These are phyloP conservation scores for Leuciscus waleckii DNA, from an alignment of 2,797 vertebrate genomes.

Conservation along the genomic window DNA sequence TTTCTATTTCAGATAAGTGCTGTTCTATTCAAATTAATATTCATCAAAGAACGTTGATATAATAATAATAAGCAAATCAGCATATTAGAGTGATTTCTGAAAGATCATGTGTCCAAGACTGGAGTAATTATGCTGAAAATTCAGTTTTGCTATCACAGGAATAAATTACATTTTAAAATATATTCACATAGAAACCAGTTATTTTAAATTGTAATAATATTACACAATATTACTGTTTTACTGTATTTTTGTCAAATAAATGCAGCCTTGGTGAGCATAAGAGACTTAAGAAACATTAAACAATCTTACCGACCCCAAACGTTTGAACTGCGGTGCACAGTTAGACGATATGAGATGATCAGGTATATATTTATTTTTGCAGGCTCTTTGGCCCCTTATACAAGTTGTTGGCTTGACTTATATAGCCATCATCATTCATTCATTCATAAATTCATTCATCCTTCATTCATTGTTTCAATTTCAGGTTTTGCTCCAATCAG, in stretches of 20 bases:
- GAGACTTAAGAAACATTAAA: background rate
- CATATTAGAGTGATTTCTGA: background rate
- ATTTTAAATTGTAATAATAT: background rate
- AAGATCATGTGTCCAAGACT: background rate
- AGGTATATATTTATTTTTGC: background rate
- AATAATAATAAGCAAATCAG: background rate
- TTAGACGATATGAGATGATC: background rate
- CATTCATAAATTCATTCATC: background rate
- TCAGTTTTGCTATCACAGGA: background rate
- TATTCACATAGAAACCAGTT: background rate
- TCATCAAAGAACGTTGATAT: no score
- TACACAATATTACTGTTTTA: background rate
- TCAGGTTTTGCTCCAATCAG: conserved; percentile 91
- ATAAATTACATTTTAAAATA: background rate
- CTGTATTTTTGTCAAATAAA: background rate
- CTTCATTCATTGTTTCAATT: conserved; percentile 15
- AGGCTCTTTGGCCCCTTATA: background rate
- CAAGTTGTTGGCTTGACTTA: background rate
- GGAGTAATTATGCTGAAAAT: no score
- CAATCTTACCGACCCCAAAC: background rate
- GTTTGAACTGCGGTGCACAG: background rate
- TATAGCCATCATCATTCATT: background rate
- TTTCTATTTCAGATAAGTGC: background rate
- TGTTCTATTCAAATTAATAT: background rate
- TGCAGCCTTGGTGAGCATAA: background rate